Base-by-base conservation (phyloP, 2,797 vertebrate genomes). In the Poecilia picta region DNA sequence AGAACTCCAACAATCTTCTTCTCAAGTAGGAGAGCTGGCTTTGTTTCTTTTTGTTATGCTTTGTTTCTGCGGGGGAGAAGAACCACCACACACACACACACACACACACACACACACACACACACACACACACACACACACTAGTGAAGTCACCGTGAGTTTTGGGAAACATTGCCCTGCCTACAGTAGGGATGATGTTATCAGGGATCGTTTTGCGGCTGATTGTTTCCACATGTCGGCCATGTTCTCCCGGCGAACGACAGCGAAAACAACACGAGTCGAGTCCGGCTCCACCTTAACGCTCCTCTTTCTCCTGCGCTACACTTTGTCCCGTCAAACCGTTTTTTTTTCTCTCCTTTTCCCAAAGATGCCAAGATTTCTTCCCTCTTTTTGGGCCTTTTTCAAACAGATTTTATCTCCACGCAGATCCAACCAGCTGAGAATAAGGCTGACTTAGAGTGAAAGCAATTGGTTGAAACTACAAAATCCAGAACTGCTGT, bases 171-270 rank as follows among this genome's bases (percentile, higher is more conserved):
- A 84, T 41, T 83, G 89, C 79, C 86, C 84, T 73, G 91, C 85
- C 90, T 88, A 72, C 77, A 57, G 78, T 28, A 80, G 81, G 86
- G 89, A 94, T 95, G 95, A 95, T 95, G 94, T 91, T 95, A 95
- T 95, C 95, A 94, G 92, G 93, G 93, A 94, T 90, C 62, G 49
- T 93, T 94, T 94, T 86, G 85, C 51, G 79, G 83, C 18, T 95
- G 94, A 96, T 95, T 89, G 92, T 93, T 96, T 95, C 95, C 95
- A 96, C 92, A 96, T 96, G 95, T 94, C 87, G 81, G 76, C 84
- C 79, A 74, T 23, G 82, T 71, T 55, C 53, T 91, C 81, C 72
- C 78, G 81, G 59, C 59, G 31, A 64, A 33, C 31, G 15, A 89
- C 88, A 95, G 92, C 81, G 74, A 90, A 92, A 94, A 94, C 91